Evolutionary conservation across 2,888 invertebrate species (phyloP).

Genomic region (Synergus japonicus): DNA sequence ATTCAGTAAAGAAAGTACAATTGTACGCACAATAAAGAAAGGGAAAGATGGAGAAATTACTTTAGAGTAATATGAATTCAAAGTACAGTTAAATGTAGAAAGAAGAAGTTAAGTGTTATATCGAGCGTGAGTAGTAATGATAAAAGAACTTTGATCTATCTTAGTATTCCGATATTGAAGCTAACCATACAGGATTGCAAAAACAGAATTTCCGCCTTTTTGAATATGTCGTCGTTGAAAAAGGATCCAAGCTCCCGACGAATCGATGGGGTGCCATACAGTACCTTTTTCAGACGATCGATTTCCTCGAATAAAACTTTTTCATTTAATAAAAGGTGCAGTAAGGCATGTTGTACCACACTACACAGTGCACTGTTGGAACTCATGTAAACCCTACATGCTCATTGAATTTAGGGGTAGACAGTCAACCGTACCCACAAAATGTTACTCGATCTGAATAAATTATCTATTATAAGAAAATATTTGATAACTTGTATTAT

Average conservation of each 20-base stretch:
- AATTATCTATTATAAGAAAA: background rate
- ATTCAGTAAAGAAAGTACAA: background rate
- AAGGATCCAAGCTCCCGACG: conserved; percentile 61
- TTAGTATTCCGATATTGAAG: background rate
- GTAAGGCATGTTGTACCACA: conserved; percentile 62
- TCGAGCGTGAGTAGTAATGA: background rate
- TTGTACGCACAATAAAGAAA: background rate
- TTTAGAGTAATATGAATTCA: background rate
- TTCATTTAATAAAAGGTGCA: conserved; percentile 72
- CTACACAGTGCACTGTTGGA: conserved; percentile 38
- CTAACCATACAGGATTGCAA: background rate
- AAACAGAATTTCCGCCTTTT: conserved; percentile 11
- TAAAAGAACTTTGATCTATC: background rate
- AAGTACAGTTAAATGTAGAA: background rate
- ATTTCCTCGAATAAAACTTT: conserved; percentile 69
- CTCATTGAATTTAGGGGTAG: conserved; percentile 25
- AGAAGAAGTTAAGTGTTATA: background rate
- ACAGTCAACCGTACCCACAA: conserved; percentile 2
- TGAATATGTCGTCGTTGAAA: background rate
- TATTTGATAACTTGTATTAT: background rate
- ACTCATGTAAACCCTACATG: conserved; percentile 10
- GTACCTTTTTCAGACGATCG: conserved; percentile 70
- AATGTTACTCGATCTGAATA: conserved; percentile 7
- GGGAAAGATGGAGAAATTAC: background rate
- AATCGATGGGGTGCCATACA: conserved; percentile 58